Percentiles rank a stretch among this genome's conserved stretches.
Conservation (phyloP, 2,888 invertebrate genomes). For the Phymatocera aterrima region DNA sequence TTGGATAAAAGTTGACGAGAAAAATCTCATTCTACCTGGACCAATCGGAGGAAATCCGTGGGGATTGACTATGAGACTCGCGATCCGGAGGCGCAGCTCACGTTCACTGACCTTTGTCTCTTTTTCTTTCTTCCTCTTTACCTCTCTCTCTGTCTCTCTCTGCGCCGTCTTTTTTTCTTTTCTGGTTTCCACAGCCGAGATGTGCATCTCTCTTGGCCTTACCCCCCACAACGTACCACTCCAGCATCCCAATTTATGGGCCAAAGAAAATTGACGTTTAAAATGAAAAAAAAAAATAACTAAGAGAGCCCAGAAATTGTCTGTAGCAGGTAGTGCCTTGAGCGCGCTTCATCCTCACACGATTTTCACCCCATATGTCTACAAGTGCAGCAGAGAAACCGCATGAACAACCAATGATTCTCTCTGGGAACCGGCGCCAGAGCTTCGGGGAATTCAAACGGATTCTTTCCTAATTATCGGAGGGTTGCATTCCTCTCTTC, state of each 20-base stretch:
- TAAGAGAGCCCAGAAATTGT: neutral
- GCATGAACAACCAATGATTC: neutral
- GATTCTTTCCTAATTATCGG: conserved; percentile 38
- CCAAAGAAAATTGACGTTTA: conserved; percentile 6
- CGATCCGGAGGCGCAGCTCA: conserved; percentile 68
- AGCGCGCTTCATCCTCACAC: conserved; percentile 1
- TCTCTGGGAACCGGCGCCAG: neutral
- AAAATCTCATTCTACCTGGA: conserved; percentile 21
- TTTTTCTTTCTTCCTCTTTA: conserved; percentile 44
- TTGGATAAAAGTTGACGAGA: conserved; percentile 13
- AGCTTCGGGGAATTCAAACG: conserved; percentile 36
- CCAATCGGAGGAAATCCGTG: conserved; percentile 25
- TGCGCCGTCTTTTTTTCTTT: neutral
- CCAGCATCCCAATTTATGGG: conserved; percentile 27
- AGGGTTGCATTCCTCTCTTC: conserved; percentile 34
- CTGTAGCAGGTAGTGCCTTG: neutral
- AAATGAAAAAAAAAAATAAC: conserved; percentile 11
- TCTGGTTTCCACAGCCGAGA: neutral
- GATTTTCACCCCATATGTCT: conserved; percentile 5
- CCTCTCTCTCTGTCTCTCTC: conserved; percentile 48
- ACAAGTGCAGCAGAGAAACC: neutral
- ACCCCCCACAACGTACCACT: neutral
- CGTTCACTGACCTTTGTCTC: conserved; percentile 65
- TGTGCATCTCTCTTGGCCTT: neutral
- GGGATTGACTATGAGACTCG: conserved; percentile 58